A percentile compares a stretch with the other conserved stretches of the same genome.
Conservation (phyloP, 2,113 vertebrate genomes). For the Mola mola region DNA sequence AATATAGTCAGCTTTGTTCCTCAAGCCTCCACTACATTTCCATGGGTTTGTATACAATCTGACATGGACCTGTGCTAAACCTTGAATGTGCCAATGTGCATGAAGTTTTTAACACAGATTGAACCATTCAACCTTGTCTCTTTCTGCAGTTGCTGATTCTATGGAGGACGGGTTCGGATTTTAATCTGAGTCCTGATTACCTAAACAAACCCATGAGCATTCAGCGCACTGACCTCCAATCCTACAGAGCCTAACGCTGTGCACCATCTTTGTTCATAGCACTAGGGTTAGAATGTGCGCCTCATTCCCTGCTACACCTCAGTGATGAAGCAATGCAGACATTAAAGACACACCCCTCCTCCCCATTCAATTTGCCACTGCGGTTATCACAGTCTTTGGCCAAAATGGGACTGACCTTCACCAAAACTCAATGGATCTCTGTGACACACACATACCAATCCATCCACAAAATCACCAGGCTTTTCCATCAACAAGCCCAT, state of each 20-base stretch:
- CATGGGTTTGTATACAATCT: neutral
- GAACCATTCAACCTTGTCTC: neutral
- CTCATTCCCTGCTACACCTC: conserved; percentile 24
- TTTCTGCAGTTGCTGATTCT: neutral
- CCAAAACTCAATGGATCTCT: conserved; percentile 71
- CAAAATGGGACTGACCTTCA: conserved; percentile 77
- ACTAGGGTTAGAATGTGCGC: neutral
- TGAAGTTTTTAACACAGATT: neutral
- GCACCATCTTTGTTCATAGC: neutral
- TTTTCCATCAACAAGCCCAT: conserved; percentile 34
- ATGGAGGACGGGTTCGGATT: conserved; percentile 1
- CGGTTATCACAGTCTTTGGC: conserved; percentile 63
- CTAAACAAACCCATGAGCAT: neutral
- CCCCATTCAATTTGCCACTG: conserved; percentile 59
- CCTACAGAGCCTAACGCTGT: neutral
- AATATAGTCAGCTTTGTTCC: neutral
- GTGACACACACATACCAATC: conserved; percentile 48
- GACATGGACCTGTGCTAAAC: neutral
- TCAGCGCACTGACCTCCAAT: neutral
- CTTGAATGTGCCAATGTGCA: neutral
- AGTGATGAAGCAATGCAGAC: conserved; percentile 54
- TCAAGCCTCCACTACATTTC: neutral
- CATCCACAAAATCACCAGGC: conserved; percentile 47
- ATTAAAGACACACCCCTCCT: conserved; percentile 56
- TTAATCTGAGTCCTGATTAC: conserved; percentile 2